Evolutionary conservation across 2,797 vertebrate genomes (phyloP), one percentile per base, ranked within the genome.

Genomic region (Tenualosa thibaudeaui): DNA sequence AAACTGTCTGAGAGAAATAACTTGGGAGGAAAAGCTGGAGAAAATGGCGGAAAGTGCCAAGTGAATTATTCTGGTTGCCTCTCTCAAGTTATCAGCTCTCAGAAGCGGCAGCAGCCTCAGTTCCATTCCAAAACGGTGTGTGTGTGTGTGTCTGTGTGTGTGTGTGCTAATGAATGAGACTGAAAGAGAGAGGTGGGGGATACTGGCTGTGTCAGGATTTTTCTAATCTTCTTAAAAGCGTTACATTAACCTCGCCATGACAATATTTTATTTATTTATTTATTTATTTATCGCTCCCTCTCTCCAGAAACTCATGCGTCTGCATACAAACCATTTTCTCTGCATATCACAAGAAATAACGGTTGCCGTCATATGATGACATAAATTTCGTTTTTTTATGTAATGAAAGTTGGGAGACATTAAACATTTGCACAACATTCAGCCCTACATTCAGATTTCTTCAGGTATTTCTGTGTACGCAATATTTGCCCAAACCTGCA

Each of bases 251-350:
- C 65, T 71, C 65, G 65, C 65, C 65, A 71, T 71, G 65, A 71
- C 65, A 71, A 71, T 71, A 71, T 71, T 71, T 71, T 71, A 71
- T 71, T 71, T 71, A 71, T 71, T 71, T 71, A 71, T 71, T 71
- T 71, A 71, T 71, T 71, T 71, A 37, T 71, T 40, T 37, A 15
- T 71, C 15, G 10, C 31, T 7, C 26, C 31, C 65, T 31, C 65
- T 71, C 65, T 71, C 65, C 31, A 71, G 65, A 71, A 71, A 71
- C 65, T 62, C 58, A 12, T 71, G 65, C n/a, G 65, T 71, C 65
- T 71, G 26, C 65, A 71, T 40, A 40, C 24, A 71, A 71, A 2
- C 26, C 24, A 40, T 71, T 26, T 71, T 71, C 31, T 24, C 65
- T 9, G 26, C 65, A 71, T 13, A 65, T 40, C 65, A 71, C 12